Base-by-base conservation (phyloP, 2,113 vertebrate genomes). In the Datnioides undecimradiatus region DNA sequence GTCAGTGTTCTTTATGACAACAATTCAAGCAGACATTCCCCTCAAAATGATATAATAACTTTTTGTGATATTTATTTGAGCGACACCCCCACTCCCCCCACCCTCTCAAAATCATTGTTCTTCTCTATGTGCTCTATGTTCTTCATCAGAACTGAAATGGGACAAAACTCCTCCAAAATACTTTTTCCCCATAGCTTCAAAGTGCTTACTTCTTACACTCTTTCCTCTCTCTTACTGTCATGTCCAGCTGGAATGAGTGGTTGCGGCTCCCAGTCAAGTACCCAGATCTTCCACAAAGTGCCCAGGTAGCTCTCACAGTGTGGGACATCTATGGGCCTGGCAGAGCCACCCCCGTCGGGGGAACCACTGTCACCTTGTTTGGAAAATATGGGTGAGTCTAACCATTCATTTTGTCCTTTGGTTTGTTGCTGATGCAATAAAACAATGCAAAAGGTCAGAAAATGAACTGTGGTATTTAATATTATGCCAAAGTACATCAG, bases 301-400 rank as follows among this genome's bases (percentile, higher is more conserved):
- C 98, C 4, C 98, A 99, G 59, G 97, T 99, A 52, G 97, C 97
- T 36, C 94, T 99, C 81, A 99, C 98, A 0, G 96, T 99, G 82
- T 99, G 98, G 98, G 98, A 99, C 72, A 96, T 99, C 14, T 99
- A 98, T 21, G 98, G 98, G 43, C 98, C 98, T 0, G 98, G 98
- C n/a, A 95, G 94, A 89, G 97, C 98, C 0, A 92, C 98, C 49
- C 97, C 98, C 13, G 97, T 99, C 17, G 98, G 98, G 21, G 98
- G 98, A 76, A 99, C 97, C 36, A 99, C 98, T 0, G 98, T 99
- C 64, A 97, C 97, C 0, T 95, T 99, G 40, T 99, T 99, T 72
- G 98, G 98, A 67, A 99, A 99, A 94, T 98, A 99, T 0, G 98
- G 98, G 98, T 98, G 86, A 91, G 93, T 76, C 3, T 23, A 17